Base-by-base conservation (phyloP, 2,113 vertebrate species). In the Grallaria varia region DNA sequence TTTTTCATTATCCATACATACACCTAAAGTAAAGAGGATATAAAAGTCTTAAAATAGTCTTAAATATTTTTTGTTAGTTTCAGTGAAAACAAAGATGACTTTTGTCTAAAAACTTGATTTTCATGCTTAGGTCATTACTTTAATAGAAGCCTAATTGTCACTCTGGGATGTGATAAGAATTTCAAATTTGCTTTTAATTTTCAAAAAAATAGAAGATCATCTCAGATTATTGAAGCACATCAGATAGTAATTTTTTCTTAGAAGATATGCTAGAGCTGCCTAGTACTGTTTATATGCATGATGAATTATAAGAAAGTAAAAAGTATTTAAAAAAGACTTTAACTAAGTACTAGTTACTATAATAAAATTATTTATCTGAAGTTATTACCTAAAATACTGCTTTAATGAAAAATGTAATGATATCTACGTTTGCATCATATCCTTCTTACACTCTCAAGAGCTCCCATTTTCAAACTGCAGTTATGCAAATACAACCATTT, bases 121-220 rank as follows among this genome's bases (percentile, higher is more conserved):
- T 67, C 60, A 59, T 12, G 8, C 23, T 74, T 55, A 81, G 24
- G 44, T 44, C 28, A 27, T 81, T 58, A 42, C 21, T 63, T 81
- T 84, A 84, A 81, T 39, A 33, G 7, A 19, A 64, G 22, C 40
- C 68, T 23, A 78, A 18, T 37, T 33, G 15, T 44, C 9, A 52
- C 22, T 85, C 40, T 82, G 23, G 24, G 40, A 67, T 40, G 6
- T 30, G 21, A 66, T 35, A 66, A 35, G 66, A 52, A 87, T 80
- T 93, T 47, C 14, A 69, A 90, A 82, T 82, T 90, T 81, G 23
- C 39, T 66, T 92, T 90, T 90, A 87, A 96, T 97, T 94, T 96
- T 28, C 23, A 76, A 73, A 83, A 25, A n/a, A 71, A 44, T n/a
- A 47, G 44, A 95, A 90, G 27, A 42, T 59, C 28, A 53, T 62